Evolutionary conservation across 2,113 vertebrate genomes (phyloP).

Genomic region (Formicarius rufipectus): DNA sequence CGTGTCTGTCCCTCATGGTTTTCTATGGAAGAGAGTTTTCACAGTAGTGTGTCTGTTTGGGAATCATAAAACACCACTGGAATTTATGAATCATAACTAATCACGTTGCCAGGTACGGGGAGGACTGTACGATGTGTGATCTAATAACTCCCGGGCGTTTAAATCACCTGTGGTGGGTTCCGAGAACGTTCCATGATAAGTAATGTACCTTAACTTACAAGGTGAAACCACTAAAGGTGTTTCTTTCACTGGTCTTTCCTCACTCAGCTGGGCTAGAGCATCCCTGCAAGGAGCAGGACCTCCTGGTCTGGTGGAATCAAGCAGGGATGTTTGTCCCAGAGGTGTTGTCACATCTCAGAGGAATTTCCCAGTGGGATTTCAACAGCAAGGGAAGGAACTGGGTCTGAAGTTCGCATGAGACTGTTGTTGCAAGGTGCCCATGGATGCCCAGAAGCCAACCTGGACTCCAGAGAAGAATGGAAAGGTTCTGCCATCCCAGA

Average conservation of each 20-base stretch:
- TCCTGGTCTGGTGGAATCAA: background rate
- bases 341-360: background rate
- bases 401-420: background rate
- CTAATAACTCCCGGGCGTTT: background rate
- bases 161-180: background rate
- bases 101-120: background rate
- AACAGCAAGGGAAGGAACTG: background rate
- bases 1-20: background rate
- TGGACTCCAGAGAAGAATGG: background rate
- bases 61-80: background rate
- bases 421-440: background rate
- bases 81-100: background rate
- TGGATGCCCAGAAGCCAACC: background rate
- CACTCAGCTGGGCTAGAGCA: background rate
- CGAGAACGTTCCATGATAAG: background rate
- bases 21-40: background rate
- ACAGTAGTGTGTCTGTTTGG: accelerated
- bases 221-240: background rate
- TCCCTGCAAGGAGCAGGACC: background rate
- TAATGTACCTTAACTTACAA: background rate
- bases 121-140: background rate
- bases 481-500: background rate
- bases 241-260: background rate
- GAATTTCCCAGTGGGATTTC: background rate
- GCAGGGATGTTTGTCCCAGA: background rate